Percentiles rank a stretch among this genome's conserved stretches.
Evolutionary conservation across 1,140 invertebrate species (phyloP).

Genomic region (Nomia melanderi): DNA sequence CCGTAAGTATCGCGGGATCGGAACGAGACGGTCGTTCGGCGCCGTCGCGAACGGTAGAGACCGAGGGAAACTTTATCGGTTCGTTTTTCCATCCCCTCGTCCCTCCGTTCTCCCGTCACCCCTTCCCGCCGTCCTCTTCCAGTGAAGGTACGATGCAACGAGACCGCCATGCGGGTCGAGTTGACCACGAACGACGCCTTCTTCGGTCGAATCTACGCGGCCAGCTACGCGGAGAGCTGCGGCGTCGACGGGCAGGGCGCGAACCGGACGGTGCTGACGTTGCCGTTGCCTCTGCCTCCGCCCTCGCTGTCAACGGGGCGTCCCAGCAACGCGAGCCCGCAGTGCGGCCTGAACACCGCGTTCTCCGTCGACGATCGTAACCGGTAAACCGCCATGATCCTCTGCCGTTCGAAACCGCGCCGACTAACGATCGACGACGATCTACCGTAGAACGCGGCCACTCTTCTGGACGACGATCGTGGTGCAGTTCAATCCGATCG

Average conservation of each 20-base stretch:
- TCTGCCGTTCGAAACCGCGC: background rate
- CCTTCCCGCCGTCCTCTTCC: background rate
- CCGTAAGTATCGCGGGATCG: conserved; percentile 71
- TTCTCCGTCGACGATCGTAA: conserved; percentile 71
- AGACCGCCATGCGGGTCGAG: conserved; percentile 78
- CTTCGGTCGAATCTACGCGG: conserved; percentile 80
- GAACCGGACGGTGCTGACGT: conserved; percentile 75
- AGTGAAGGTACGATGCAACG: conserved; percentile 82
- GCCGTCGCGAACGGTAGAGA: too few relatives aligned
- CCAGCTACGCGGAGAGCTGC: conserved; percentile 78
- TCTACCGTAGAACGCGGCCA: conserved; percentile 67
- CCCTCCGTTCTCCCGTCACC: too few relatives aligned
- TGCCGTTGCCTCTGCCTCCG: conserved; percentile 67
- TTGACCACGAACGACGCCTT: conserved; percentile 81
- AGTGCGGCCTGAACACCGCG: conserved; percentile 73
- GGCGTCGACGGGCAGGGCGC: conserved; percentile 76
- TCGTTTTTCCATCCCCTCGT: too few relatives aligned
- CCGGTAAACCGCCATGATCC: conserved; percentile 49
- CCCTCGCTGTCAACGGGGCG: conserved; percentile 45
- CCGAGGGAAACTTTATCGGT: too few relatives aligned
- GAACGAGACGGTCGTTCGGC: too few relatives aligned
- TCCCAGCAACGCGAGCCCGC: conserved; percentile 48
- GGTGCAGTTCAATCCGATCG: conserved; percentile 83
- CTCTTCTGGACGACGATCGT: conserved; percentile 81
- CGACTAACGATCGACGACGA: background rate